phyloP scores from a whole-genome alignment of 2,888 invertebrate species.

The Suillia variegata region DNA sequence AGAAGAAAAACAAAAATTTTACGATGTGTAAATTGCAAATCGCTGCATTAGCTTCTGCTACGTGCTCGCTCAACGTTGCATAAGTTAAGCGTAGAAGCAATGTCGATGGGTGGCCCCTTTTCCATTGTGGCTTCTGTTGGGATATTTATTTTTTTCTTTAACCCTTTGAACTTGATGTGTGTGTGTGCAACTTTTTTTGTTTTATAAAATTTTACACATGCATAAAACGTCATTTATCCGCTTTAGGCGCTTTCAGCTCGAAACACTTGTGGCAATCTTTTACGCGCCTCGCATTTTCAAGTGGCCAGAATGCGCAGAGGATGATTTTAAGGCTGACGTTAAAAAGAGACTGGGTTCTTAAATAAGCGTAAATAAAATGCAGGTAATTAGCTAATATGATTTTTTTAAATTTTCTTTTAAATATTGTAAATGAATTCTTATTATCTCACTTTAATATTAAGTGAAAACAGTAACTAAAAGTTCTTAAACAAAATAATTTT shows the following conservation, averaged over 20 bases:
- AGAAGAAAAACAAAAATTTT: too few species aligned
- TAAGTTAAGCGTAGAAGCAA: not conserved
- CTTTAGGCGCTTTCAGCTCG: slow-evolving; percentile 18
- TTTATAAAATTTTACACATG: slow-evolving; percentile 13
- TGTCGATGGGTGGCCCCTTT: not conserved
- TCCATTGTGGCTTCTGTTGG: not conserved
- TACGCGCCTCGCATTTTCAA: slow-evolving; percentile 58
- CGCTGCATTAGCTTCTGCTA: not conserved
- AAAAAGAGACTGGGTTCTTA: not conserved
- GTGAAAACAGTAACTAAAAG: too few species aligned
- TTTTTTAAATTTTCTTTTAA: too few species aligned
- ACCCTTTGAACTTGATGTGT: slow-evolving; percentile 44
- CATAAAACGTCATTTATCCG: slow-evolving; percentile 10
- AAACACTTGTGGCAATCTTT: slow-evolving; percentile 52
- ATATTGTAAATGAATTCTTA: too few species aligned
- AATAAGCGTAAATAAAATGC: not conserved
- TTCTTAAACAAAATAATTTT: too few species aligned
- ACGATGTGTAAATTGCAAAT: slow-evolving; percentile 11
- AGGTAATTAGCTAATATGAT: not conserved
- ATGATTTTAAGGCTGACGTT: not conserved
- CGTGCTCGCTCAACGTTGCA: not conserved
- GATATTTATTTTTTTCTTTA: slow-evolving; percentile 4
- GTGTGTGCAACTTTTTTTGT: not conserved
- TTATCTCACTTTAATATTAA: too few species aligned
- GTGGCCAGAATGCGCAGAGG: slow-evolving; percentile 26